Base-by-base conservation (phyloP, 2,888 invertebrate species). In the Halocaridina rubra region DNA sequence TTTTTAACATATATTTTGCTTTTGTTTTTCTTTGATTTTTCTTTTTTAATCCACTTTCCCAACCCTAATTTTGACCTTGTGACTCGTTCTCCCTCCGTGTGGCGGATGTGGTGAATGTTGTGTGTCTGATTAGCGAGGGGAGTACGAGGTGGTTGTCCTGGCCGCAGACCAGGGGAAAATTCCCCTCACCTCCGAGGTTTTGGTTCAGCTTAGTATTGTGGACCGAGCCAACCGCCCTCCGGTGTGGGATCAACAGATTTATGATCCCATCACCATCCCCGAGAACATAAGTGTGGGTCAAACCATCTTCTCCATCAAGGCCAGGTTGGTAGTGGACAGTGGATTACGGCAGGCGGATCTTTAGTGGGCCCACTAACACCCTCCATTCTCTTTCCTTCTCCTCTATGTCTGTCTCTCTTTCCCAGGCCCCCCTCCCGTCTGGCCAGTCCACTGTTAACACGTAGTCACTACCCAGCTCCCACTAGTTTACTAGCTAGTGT, bases 221-320 rank as follows among this genome's bases (percentile, higher is more conserved):
- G 97, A 96, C 95, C 89, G 96, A 94, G 98, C 96, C 95, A 97
- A 96, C 95, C 98, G 97, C 95, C 98, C 96, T 93, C 97, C 96
- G 93, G 95, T 96, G 93, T 98, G 97, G 97, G 97, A 96, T 94
- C 94, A 94, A 93, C 95, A 94, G 93, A 94, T 96, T 93, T 97
- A 97, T 94, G 97, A 97, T 94, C 97, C 97, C 94, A 96, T 96
- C 94, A 95, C 96, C 95, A 96, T 97, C 94, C 96, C 95, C 94
- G 97, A 98, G 95, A 97, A 97, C 96, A 96, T 97, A 94, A 97
- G 97, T 95, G 96, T 97, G 94, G 97, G 97, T 95, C 97, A 97
- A 93, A 96, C 96, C 95, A 97, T 97, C 94, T 97, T 97, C 94
- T 95, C 96, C 93, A 96, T 97, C 93, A 97, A 97, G 95, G 97